Conservation (phyloP, 2,888 invertebrate genomes). For the Acrocyrtus sp. region DNA sequence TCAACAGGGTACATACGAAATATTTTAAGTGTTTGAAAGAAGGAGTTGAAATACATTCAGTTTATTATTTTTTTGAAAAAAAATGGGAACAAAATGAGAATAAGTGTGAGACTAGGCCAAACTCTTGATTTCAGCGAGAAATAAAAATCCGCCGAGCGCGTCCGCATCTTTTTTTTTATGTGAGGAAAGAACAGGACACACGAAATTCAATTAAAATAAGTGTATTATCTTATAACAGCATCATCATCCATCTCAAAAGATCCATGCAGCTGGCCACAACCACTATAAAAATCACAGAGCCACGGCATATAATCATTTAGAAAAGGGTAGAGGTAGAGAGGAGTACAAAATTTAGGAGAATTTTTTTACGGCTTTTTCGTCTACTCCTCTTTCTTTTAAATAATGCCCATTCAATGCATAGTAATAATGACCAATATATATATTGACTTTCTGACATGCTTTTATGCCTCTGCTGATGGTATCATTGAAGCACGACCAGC, state of each 20-base stretch:
- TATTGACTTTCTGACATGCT: neutral
- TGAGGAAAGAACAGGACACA: conserved; percentile 7
- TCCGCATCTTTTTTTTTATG: neutral
- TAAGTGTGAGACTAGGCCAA: conserved; percentile 32
- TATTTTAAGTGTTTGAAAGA: too few species aligned
- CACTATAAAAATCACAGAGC: too few species aligned
- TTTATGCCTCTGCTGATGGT: neutral
- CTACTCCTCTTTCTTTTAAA: neutral
- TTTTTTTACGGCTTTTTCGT: neutral
- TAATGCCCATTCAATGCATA: neutral
- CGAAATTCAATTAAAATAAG: neutral
- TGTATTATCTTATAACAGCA: too few species aligned
- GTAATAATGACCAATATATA: too few species aligned
- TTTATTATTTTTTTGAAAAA: neutral
- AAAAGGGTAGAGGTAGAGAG: neutral
- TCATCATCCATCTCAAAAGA: too few species aligned
- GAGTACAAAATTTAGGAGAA: neutral
- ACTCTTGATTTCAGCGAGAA: conserved; percentile 39
- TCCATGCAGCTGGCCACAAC: too few species aligned
- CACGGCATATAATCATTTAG: too few species aligned
- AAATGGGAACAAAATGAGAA: conserved; percentile 12
- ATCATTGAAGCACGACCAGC: neutral
- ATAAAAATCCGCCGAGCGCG: neutral
- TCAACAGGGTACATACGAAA: too few species aligned
- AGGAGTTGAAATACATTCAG: neutral